phyloP scores from a whole-genome alignment of 2,797 vertebrate genomes.

The Heterohyrax brucei region DNA sequence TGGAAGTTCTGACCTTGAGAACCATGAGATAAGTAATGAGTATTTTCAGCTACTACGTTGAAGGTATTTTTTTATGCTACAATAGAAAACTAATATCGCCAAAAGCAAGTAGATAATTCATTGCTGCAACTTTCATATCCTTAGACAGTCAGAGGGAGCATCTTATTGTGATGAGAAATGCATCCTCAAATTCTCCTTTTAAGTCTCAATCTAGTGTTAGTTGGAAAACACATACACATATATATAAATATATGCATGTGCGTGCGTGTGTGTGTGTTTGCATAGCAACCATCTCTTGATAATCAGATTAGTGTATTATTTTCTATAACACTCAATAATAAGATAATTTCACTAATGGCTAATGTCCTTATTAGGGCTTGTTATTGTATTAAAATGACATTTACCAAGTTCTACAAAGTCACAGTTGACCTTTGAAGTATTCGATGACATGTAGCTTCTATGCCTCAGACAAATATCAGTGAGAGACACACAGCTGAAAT shows the following conservation, averaged over 20 bases:
- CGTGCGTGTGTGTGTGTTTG: neutral
- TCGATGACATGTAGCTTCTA: neutral
- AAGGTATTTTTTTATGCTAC: neutral
- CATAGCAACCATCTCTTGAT: neutral
- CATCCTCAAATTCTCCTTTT: conserved; percentile 38
- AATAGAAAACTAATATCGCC: conserved; percentile 19
- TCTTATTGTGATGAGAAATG: conserved; percentile 11
- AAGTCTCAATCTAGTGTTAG: neutral
- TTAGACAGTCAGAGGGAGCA: neutral
- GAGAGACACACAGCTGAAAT: neutral
- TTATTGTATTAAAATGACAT: neutral
- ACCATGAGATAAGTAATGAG: neutral
- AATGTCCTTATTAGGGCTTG: neutral
- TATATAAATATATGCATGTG: neutral
- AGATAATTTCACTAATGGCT: conserved; percentile 27
- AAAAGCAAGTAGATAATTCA: conserved; percentile 9
- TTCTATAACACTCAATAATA: neutral
- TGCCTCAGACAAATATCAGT: neutral
- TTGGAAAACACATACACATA: neutral
- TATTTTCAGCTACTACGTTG: neutral
- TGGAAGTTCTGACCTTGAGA: conserved; percentile 39
- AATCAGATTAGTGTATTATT: neutral
- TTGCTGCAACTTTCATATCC: neutral
- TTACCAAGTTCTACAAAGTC: conserved; percentile 26
- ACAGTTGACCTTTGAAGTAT: conserved; percentile 9